Percentiles rank a stretch among this genome's conserved stretches.
These are phyloP conservation scores for Callyntrura sp. DNA, from an alignment of 2,888 invertebrate genomes.

Conservation along the genomic window DNA sequence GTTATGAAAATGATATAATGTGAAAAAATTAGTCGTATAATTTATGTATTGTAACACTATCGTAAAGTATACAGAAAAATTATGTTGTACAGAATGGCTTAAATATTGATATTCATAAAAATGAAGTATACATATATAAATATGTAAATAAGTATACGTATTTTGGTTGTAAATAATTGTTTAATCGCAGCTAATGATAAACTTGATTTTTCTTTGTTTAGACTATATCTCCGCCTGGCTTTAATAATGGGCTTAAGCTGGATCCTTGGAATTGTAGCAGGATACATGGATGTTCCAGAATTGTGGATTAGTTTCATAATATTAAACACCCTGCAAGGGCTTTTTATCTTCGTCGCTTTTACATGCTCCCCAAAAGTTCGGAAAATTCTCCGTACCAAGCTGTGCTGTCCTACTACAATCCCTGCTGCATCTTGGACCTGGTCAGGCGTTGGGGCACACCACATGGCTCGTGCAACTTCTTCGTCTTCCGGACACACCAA, in stretches of 20 bases:
- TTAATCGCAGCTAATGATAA: not conserved
- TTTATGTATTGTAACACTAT: too few relatives aligned
- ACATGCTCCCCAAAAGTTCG: slow-evolving; percentile 86
- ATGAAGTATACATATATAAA: too few relatives aligned
- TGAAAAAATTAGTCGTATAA: too few relatives aligned
- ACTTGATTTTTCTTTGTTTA: slow-evolving; percentile 63
- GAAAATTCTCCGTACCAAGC: slow-evolving; percentile 79
- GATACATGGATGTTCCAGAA: slow-evolving; percentile 85
- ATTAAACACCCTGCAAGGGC: slow-evolving; percentile 86
- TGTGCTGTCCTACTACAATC: slow-evolving; percentile 76
- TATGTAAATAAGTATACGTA: too few relatives aligned
- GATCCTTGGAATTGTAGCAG: slow-evolving; percentile 86
- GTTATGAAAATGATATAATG: too few relatives aligned
- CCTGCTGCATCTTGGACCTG: slow-evolving; percentile 83
- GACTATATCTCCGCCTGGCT: slow-evolving; percentile 86
- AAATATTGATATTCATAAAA: too few relatives aligned
- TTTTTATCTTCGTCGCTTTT: slow-evolving; percentile 86
- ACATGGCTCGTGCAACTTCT: slow-evolving; percentile 80
- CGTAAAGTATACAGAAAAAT: too few relatives aligned
- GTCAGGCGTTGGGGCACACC: slow-evolving; percentile 82
- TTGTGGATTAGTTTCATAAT: slow-evolving; percentile 86
- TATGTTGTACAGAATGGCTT: too few relatives aligned
- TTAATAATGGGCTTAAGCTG: slow-evolving; percentile 87
- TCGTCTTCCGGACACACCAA: slow-evolving; percentile 82
- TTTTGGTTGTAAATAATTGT: not conserved